Percentiles rank a stretch among this genome's conserved stretches.
phyloP scores from a whole-genome alignment of 2,888 invertebrate genomes.

The Dinocampus coccinellae region DNA sequence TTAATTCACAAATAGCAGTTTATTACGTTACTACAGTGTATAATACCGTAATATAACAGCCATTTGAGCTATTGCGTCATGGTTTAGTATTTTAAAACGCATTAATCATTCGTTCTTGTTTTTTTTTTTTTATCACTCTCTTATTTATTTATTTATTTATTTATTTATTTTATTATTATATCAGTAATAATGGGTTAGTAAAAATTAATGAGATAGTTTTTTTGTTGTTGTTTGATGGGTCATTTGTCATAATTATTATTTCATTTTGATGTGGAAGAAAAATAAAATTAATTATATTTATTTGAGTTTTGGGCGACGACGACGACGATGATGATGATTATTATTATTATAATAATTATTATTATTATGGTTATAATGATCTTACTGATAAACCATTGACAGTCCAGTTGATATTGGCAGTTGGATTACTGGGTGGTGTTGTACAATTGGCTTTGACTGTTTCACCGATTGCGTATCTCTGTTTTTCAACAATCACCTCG shows the following conservation, averaged over 20 bases:
- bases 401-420: constrained; percentile 80
- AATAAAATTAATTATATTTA: too few species aligned
- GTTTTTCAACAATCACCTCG: constrained; percentile 76
- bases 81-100: neutral
- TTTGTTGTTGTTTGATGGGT: neutral
- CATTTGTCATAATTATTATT: neutral
- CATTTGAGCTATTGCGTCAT: constrained; percentile 26
- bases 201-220: neutral
- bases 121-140: neutral
- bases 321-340: too few species aligned
- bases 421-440: constrained; percentile 77
- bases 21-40: constrained; percentile 28
- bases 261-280: too few species aligned
- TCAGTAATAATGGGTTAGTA: neutral
- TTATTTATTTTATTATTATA: too few species aligned
- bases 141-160: too few species aligned
- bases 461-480: constrained; percentile 79
- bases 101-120: neutral
- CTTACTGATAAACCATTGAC: constrained; percentile 73
- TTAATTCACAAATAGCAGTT: constrained; percentile 32
- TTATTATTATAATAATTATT: constrained; percentile 5
- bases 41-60: constrained; percentile 25
- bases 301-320: too few species aligned
- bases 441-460: constrained; percentile 79
- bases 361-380: constrained; percentile 3